Base-by-base conservation (phyloP, 2,113 vertebrate species). In the Lipophrys pholis region DNA sequence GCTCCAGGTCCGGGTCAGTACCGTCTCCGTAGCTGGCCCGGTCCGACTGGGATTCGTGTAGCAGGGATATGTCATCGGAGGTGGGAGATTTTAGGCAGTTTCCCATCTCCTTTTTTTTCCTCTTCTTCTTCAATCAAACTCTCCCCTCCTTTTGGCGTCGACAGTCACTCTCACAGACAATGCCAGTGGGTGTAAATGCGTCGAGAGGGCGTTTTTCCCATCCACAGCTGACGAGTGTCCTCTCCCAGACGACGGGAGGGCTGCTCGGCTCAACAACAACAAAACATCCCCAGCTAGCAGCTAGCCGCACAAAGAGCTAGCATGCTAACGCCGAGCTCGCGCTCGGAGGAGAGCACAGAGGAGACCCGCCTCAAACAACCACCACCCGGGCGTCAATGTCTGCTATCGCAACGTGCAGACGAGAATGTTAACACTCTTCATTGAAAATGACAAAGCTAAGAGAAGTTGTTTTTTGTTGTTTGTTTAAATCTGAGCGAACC, bases 61-160 rank as follows among this genome's bases (percentile, higher is more conserved):
- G 95, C 90, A 99, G 87, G 78, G 97, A 99, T 84, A 99, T 99
- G 89, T 99, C 97, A 93, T 99, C 97, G 79, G 97, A 97, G 80
- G 97, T 97, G 70, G 96, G 97, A 87, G 97, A 97, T 90, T 98
- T 97, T 82, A 98, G 90, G 92, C 97, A 98, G 91, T 98, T 98
- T 90, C 97, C 97, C 97, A 98, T 98, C 89, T 95, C 94, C 91
- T 76, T 30, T 30, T 30, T 30, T 30, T 30, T 30, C 21, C 21
- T 4, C 21, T 30, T 60, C 83, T 83, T 62, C 66, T 61, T 82
- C 49, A 46, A 48, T 61, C 51, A 67, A 81, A 89, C 82, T 73
- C 78, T 63, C 61, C 48, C 51, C 40, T 66, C 30, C 69, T 42
- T 46, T 68, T 53, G 56, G 46, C 56, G 76, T 81, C 71, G 72